Evolutionary conservation across 2,797 vertebrate species (phyloP).

Genomic region (Mormyrus hasselquistii): DNA sequence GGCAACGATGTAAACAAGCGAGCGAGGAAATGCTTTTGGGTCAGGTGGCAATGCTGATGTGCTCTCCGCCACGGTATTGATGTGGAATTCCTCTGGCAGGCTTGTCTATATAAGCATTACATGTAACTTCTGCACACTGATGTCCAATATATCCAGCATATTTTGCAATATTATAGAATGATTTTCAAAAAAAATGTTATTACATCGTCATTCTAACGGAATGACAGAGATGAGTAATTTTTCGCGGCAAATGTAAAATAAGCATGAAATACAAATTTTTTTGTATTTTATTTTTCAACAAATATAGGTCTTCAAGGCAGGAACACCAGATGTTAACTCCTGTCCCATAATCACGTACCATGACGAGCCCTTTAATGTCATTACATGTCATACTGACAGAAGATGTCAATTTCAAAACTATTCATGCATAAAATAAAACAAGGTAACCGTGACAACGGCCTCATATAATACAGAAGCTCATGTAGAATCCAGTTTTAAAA

Average conservation of each 20-base stretch:
- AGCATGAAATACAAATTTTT: neutral
- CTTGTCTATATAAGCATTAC: neutral
- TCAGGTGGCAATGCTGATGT: neutral
- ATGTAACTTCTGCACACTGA: neutral
- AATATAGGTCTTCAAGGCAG: neutral
- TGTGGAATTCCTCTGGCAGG: neutral
- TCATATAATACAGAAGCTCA: neutral
- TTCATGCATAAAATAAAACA: neutral
- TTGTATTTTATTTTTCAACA: neutral
- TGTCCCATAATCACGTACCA: neutral
- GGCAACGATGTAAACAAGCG: neutral
- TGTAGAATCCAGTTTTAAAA: neutral
- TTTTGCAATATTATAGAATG: neutral
- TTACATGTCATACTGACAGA: neutral
- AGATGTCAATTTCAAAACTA: neutral
- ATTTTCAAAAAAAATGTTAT: neutral
- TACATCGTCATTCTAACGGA: neutral
- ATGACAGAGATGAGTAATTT: neutral
- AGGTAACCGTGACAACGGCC: neutral
- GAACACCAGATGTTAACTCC: neutral
- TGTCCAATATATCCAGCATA: neutral
- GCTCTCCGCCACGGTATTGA: neutral
- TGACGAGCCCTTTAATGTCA: neutral
- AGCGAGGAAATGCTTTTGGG: neutral
- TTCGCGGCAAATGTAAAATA: neutral